Conservation (phyloP, 2,888 invertebrate genomes). For the Acrobasis consociella region DNA sequence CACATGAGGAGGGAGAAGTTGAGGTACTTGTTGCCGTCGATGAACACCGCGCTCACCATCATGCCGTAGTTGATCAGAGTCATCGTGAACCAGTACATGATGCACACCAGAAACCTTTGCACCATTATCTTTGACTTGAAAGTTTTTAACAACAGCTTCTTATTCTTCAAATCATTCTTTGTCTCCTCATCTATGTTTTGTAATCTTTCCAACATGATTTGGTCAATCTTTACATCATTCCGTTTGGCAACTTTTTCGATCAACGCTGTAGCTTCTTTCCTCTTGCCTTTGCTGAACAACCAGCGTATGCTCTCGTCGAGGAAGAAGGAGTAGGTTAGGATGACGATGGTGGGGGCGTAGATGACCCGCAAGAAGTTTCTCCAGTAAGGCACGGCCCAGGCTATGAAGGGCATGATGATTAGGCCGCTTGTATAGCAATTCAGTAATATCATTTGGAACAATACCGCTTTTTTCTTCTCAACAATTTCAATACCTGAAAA, state of each 20-base stretch:
- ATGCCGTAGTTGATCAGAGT: slow-evolving; percentile 77
- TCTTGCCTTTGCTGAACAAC: slow-evolving; percentile 72
- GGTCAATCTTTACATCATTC: slow-evolving; percentile 60
- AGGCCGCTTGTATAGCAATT: slow-evolving; percentile 71
- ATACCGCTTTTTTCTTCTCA: slow-evolving; percentile 64
- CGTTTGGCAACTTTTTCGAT: slow-evolving; percentile 68
- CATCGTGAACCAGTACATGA: slow-evolving; percentile 77
- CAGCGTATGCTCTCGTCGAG: slow-evolving; percentile 75
- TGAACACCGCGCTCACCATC: slow-evolving; percentile 76
- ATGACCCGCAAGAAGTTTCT: slow-evolving; percentile 67
- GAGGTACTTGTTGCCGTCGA: slow-evolving; percentile 72
- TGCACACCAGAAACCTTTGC: slow-evolving; percentile 67
- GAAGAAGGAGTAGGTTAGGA: slow-evolving; percentile 65
- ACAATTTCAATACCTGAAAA: slow-evolving; percentile 71
- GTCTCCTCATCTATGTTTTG: slow-evolving; percentile 61
- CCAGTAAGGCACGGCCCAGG: slow-evolving; percentile 75
- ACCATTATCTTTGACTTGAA: slow-evolving; percentile 71
- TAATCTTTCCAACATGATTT: slow-evolving; percentile 50
- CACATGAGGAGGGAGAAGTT: slow-evolving; percentile 72
- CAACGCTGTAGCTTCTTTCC: slow-evolving; percentile 54
- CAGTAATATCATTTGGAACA: slow-evolving; percentile 72
- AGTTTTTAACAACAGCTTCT: slow-evolving; percentile 61
- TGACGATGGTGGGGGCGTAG: slow-evolving; percentile 69
- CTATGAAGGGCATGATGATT: slow-evolving; percentile 69
- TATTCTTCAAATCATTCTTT: slow-evolving; percentile 50